These are phyloP conservation scores for Monodelphis domestica DNA, from an alignment of 2,797 vertebrate genomes.

Conservation along the genomic window DNA sequence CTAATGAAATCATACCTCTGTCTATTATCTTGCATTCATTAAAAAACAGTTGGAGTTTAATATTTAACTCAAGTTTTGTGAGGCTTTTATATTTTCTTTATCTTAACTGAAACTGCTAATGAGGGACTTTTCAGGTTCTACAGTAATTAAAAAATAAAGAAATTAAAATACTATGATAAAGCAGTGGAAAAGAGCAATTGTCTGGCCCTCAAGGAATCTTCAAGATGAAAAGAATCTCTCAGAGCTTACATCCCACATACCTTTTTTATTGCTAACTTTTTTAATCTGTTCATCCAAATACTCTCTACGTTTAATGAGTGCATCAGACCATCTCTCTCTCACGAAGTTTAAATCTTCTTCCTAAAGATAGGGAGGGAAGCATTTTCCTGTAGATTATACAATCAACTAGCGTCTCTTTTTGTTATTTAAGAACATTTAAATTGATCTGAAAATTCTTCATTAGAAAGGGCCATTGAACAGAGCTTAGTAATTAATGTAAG, in stretches of 20 bases:
- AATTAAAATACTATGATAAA: not conserved
- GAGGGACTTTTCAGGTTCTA: not conserved
- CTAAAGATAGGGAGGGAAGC: constrained; percentile 80
- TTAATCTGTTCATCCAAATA: constrained; percentile 98
- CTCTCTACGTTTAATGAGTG: constrained; percentile 95
- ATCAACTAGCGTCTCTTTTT: not conserved
- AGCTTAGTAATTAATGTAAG: constrained; percentile 71
- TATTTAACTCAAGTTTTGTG: constrained; percentile 20
- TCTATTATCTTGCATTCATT: not conserved
- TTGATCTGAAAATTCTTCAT: constrained; percentile 62
- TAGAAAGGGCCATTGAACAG: constrained; percentile 73
- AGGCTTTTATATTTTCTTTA: not conserved
- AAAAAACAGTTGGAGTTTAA: constrained; percentile 30
- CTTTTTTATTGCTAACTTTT: constrained; percentile 97
- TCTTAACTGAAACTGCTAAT: not conserved
- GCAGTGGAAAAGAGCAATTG: not conserved
- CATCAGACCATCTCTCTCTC: constrained; percentile 96
- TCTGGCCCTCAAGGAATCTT: not conserved
- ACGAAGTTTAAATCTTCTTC: constrained; percentile 98
- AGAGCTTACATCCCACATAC: constrained; percentile 80
- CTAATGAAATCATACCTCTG: not conserved
- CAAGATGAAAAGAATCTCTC: not conserved
- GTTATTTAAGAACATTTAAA: constrained; percentile 17
- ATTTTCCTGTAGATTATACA: constrained; percentile 15
- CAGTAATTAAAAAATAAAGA: not conserved